phyloP scores from a whole-genome alignment of 2,113 vertebrate species.

The Rostratula benghalensis region DNA sequence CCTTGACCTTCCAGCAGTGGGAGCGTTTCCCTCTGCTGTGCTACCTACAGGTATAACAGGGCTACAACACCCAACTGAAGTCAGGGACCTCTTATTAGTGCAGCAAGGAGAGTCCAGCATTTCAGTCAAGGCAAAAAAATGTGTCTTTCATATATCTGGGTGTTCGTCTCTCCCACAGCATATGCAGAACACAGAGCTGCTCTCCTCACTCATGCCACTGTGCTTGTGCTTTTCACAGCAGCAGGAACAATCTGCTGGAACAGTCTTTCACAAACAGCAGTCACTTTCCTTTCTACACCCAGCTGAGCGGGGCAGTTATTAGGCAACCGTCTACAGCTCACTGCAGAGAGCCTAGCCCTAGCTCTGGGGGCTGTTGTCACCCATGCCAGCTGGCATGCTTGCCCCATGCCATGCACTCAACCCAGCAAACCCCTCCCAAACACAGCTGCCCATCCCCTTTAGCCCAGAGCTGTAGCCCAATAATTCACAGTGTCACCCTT shows the following conservation, averaged over 20 bases:
- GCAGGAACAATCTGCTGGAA: neutral
- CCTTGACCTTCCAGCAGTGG: neutral
- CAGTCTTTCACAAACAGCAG: neutral
- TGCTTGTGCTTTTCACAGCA: neutral
- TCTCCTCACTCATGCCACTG: neutral
- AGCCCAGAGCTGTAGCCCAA: neutral
- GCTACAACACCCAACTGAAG: accelerated
- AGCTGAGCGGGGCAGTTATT: neutral
- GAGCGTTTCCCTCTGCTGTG: accelerated
- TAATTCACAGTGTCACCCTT: neutral
- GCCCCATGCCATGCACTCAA: neutral
- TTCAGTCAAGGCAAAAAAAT: neutral
- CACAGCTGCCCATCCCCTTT: neutral
- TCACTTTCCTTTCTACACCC: neutral
- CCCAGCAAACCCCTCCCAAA: neutral
- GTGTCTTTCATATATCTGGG: neutral
- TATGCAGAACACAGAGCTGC: neutral
- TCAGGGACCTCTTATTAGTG: accelerated
- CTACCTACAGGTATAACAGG: neutral
- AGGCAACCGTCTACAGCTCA: neutral
- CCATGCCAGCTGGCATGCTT: neutral
- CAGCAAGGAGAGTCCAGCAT: neutral
- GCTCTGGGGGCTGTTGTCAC: neutral
- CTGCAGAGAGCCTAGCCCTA: neutral
- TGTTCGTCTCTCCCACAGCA: accelerated